Evolutionary conservation across 2,113 vertebrate species (phyloP).

Genomic region (Erinaceus europaeus): DNA sequence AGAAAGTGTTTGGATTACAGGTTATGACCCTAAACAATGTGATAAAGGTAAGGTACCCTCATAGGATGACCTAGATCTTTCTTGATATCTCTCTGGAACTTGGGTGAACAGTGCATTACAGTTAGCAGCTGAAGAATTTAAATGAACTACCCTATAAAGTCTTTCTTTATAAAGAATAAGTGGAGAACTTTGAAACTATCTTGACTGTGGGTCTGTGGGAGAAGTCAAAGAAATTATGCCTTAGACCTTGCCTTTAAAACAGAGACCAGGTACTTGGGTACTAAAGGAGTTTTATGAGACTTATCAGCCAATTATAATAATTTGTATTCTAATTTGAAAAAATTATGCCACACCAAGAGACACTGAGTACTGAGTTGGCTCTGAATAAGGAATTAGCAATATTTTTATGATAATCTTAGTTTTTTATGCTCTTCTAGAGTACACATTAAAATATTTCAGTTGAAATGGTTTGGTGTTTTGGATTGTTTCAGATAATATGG

Average conservation of each 20-base stretch:
- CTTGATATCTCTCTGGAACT: neutral
- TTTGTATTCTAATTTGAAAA: neutral
- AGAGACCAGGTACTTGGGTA: neutral
- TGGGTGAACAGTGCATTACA: neutral
- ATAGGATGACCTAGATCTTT: neutral
- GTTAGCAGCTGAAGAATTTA: neutral
- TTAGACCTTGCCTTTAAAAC: neutral
- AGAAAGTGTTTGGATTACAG: neutral
- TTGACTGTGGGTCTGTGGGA: neutral
- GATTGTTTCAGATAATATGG: neutral
- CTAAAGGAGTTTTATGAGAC: neutral
- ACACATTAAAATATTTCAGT: neutral
- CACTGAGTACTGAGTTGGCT: neutral
- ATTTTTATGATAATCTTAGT: neutral
- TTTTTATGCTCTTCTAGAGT: neutral
- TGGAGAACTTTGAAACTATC: neutral
- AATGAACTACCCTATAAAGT: neutral
- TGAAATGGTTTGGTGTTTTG: neutral
- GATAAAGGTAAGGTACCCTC: neutral
- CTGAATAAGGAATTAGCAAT: neutral
- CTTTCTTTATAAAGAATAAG: conserved; percentile 13
- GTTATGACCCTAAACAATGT: neutral
- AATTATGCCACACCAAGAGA: neutral
- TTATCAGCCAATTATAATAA: neutral
- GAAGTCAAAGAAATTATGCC: neutral